Conservation (phyloP, 2,113 vertebrate species). For the Hippoglossus stenolepis region DNA sequence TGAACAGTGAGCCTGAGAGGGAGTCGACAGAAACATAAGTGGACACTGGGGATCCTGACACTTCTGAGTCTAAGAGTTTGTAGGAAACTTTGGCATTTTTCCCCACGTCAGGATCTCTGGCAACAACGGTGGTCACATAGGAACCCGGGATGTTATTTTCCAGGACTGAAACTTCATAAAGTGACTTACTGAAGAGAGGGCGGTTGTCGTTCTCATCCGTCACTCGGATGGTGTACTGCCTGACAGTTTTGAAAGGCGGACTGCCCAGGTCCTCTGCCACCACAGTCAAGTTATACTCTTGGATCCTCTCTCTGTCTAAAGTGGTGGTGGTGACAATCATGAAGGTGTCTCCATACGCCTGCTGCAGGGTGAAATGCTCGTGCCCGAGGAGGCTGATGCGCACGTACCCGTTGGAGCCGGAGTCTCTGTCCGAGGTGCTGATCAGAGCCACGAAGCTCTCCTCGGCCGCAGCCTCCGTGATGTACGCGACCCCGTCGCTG, state of each 20-base stretch:
- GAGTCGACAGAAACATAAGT: conserved; percentile 75
- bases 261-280: conserved; percentile 82
- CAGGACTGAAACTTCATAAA: conserved; percentile 80
- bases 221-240: conserved; percentile 80
- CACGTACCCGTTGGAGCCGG: conserved; percentile 83
- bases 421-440: conserved; percentile 84
- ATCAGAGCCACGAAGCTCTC: conserved; percentile 85
- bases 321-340: conserved; percentile 80
- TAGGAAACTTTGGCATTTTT: conserved; percentile 78
- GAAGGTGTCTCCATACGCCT: conserved; percentile 82
- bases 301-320: conserved; percentile 81
- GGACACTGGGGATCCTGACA: conserved; percentile 52
- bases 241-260: conserved; percentile 79
- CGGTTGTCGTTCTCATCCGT: conserved; percentile 84
- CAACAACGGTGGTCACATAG: conserved; percentile 80
- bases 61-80: conserved; percentile 72
- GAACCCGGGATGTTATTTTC: conserved; percentile 85
- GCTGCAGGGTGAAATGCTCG: conserved; percentile 81
- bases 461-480: conserved; percentile 81
- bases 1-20: conserved; percentile 70
- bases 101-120: conserved; percentile 78
- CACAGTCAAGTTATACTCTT: conserved; percentile 84
- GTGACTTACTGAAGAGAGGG: conserved; percentile 77
- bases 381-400: conserved; percentile 79
- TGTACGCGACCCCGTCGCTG: conserved; percentile 80